Base-by-base conservation (phyloP, 2,888 invertebrate genomes). In the Cantharis flavilabris region DNA sequence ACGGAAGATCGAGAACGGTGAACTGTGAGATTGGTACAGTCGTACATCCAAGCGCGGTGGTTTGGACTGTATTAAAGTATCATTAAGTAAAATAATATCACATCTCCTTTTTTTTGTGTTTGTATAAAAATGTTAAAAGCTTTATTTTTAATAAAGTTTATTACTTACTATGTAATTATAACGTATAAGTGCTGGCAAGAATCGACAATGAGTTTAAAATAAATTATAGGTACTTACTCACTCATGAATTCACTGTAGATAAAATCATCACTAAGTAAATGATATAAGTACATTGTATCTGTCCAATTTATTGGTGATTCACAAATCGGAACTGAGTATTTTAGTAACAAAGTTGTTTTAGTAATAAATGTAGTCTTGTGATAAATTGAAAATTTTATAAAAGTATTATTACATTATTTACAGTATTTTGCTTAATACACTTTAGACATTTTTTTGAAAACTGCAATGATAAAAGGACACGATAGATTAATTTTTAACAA, bases 1-100 rank as follows among this genome's bases (percentile, higher is more conserved):
- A 94, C 85, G 94, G 93, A 10, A 91, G 92, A 83, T 92, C 92
- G 79, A 89, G 93, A 85, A 93, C 93, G 69, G 92, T 94, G 77
- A 94, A 94, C 88, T 95, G 95, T 88, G 93, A 94, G 87, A 94
- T 94, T 81, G 92, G 92, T 69, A 92, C 92, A 69, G 89, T 94
- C 71, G 89, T 91, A 69, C 92, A 93, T 86, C 93, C 93, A 18
- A 90, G 91, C 79, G 90, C 92, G 79, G 89, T 92, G 73, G 92
- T 93, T 72, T 93, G 93, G 93, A 92, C 93, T 78, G 91, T 91
- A 75, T 89, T 91, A 83, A 90, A 91, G 81, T 89, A 90, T 80
- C 91, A 91, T 85, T 91, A 89, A 88, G 71, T 73, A 71, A 62
- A n/a, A 70, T 65, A 30, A 69, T 33, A 70, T 26, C 72, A 69